Evolutionary conservation across 2,113 vertebrate genomes (phyloP).

Genomic region (Falco punctatus): DNA sequence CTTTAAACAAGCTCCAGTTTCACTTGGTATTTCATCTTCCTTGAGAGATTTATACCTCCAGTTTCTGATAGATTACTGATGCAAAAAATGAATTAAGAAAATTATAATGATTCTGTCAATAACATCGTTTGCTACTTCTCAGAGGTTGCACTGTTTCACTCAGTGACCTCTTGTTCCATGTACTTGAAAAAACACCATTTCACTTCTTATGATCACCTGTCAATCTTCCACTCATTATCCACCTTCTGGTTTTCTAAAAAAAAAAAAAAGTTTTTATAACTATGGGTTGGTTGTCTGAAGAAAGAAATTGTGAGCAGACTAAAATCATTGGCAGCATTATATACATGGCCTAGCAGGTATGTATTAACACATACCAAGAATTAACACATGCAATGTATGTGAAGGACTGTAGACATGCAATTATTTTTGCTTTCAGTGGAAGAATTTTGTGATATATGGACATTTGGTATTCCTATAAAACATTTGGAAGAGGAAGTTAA

Average conservation of each 20-base stretch:
- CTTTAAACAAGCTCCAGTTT: constrained; percentile 32
- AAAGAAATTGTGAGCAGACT: background rate
- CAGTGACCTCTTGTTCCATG: background rate
- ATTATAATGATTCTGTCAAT: constrained; percentile 38
- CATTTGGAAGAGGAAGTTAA: background rate
- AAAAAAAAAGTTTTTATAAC: background rate
- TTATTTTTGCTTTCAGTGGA: background rate
- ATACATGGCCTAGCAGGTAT: background rate
- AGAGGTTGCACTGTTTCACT: background rate
- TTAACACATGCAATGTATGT: background rate
- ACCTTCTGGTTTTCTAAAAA: background rate
- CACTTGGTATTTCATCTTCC: background rate
- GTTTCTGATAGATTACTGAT: constrained; percentile 25
- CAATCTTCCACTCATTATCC: background rate
- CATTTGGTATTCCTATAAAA: background rate
- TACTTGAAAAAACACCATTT: background rate
- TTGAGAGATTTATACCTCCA: constrained; percentile 6
- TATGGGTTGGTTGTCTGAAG: background rate
- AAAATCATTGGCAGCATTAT: background rate
- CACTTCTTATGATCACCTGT: background rate
- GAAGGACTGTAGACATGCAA: background rate
- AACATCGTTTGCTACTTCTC: background rate
- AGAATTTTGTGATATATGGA: background rate
- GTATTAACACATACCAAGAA: background rate
- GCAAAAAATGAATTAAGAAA: constrained; percentile 57